Conservation (phyloP, 2,113 vertebrate species). For the Pagrus major region DNA sequence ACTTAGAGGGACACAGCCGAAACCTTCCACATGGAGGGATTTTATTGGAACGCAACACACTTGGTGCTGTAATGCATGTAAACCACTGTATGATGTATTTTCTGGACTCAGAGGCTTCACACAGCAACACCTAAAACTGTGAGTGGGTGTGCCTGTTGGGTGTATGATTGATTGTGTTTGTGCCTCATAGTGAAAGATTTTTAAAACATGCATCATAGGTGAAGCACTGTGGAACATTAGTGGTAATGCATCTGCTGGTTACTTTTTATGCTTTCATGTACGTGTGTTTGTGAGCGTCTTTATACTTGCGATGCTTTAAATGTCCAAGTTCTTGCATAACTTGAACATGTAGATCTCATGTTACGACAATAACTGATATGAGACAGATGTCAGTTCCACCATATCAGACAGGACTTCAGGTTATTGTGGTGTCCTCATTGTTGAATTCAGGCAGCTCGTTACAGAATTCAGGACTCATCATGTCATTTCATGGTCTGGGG, state of each 20-base stretch:
- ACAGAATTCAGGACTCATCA: slow-evolving; percentile 14
- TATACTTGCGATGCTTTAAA: not conserved
- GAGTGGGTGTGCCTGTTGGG: slow-evolving; percentile 35
- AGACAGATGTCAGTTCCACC: not conserved
- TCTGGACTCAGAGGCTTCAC: slow-evolving; percentile 18
- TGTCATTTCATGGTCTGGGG: slow-evolving; percentile 37
- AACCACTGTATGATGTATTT: slow-evolving; percentile 41
- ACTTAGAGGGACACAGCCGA: slow-evolving; percentile 64
- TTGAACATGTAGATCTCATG: not conserved
- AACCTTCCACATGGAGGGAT: slow-evolving; percentile 48
- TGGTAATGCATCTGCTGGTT: slow-evolving; percentile 8
- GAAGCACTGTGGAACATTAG: slow-evolving; percentile 21
- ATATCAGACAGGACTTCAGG: not conserved
- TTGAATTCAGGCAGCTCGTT: not conserved
- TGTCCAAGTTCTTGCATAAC: not conserved
- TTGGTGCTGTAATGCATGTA: slow-evolving; percentile 1
- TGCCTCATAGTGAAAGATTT: slow-evolving; percentile 24
- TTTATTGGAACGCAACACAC: slow-evolving; percentile 43
- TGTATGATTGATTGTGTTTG: slow-evolving; percentile 44
- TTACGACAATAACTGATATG: not conserved
- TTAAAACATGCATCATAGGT: slow-evolving; percentile 18
- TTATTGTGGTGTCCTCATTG: not conserved
- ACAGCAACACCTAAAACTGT: slow-evolving; percentile 33
- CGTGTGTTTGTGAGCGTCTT: slow-evolving; percentile 3
- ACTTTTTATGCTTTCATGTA: not conserved